Evolutionary conservation across 2,888 invertebrate genomes (phyloP), one percentile per base, ranked within the genome.

Genomic region (Leucozona laternaria): DNA sequence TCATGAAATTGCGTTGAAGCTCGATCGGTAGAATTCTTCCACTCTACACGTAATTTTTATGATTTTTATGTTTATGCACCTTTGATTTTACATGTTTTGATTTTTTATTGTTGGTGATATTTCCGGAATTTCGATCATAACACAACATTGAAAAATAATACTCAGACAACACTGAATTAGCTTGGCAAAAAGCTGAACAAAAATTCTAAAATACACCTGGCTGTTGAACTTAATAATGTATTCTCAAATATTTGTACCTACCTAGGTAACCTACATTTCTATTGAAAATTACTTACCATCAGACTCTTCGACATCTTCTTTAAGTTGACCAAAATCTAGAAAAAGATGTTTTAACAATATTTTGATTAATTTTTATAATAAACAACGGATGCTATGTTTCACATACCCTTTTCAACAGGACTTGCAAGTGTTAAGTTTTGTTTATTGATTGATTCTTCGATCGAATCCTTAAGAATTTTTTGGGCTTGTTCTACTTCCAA

Each of bases 401-500:
- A 37, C 28, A 8, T 25, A 53, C 34, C 15, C 1, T 43, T 60
- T 60, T 15, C 4, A 4, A 22, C 4, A 17, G 17, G 20, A 4
- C 11, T 48, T 1, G 1, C 20, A 20, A 48, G 4, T 22, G 13
- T 0, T 34, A 17, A 37, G 8, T 22, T 15, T 8, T 37, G 22
- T 22, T 75, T 53, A n/a, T n/a, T n/a, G n/a, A n/a, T n/a, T 4
- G 70, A 20, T 53, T 31, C 20, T 55, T 11, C 4, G 10, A n/a
- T 15, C 0, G 25, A 37, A 11, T n/a, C 15, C 0, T 31, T 28
- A 6, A 82, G 40, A 2, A 31, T 58, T 55, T 75, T 77, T 37
- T 89, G 89, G 0, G 88, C 88, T 55, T 88, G 80, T 28, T 88
- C 88, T 1, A 89, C 64, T 11, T 77, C 71, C 15, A 60, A 37